phyloP scores from a whole-genome alignment of 2,888 invertebrate genomes.

The Athalia circularis region DNA sequence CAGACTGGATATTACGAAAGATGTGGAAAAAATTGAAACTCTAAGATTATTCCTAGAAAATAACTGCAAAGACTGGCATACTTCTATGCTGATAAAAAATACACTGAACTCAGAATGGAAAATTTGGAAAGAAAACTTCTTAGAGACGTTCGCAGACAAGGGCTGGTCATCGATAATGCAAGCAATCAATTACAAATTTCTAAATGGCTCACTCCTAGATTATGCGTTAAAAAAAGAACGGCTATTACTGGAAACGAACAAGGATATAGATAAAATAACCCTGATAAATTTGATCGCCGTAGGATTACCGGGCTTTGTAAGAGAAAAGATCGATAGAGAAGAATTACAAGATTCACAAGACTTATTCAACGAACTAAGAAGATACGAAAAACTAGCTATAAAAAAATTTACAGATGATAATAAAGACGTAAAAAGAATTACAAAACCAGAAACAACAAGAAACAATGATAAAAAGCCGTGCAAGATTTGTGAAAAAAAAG shows the following conservation, averaged over 20 bases:
- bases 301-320: constrained; percentile 54
- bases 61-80: constrained; percentile 51
- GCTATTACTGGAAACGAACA: constrained; percentile 48
- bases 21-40: constrained; percentile 53
- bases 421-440: constrained; percentile 6
- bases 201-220: constrained; percentile 54
- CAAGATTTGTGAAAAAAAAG: constrained; percentile 38
- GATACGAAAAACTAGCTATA: constrained; percentile 52
- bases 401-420: constrained; percentile 46
- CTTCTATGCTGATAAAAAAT: constrained; percentile 50
- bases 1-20: constrained; percentile 46
- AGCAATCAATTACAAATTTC: constrained; percentile 54
- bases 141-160: constrained; percentile 55
- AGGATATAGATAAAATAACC: constrained; percentile 47
- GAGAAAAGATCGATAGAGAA: constrained; percentile 56
- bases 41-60: constrained; percentile 50
- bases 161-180: constrained; percentile 53
- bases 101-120: constrained; percentile 50
- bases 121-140: constrained; percentile 50
- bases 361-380: constrained; percentile 57
- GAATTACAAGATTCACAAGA: constrained; percentile 53
- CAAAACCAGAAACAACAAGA: constrained; percentile 13
- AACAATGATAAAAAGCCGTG: constrained; percentile 33
- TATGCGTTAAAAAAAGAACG: constrained; percentile 55
- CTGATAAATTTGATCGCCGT: constrained; percentile 55